A percentile compares a stretch with the other conserved stretches of the same genome.
Conservation (phyloP, 2,888 invertebrate genomes). For the Terebella lapidaria region DNA sequence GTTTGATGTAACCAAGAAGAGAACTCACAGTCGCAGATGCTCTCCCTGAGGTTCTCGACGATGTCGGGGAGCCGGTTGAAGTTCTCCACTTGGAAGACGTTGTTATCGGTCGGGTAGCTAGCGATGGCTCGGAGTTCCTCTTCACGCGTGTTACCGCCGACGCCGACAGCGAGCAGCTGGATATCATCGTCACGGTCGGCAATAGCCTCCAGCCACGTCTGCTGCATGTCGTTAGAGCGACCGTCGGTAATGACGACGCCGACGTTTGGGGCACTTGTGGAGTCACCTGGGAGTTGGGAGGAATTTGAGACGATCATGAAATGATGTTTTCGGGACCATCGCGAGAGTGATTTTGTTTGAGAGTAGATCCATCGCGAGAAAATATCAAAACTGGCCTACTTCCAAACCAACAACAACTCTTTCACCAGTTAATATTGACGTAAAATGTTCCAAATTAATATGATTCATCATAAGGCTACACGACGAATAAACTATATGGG, state of each 20-base stretch:
- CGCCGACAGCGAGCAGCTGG: conserved; percentile 10
- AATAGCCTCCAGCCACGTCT: conserved; percentile 11
- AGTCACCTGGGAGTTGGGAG: conserved; percentile 7
- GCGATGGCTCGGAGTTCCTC: conserved; percentile 12
- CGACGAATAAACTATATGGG: too few species aligned
- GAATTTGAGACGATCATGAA: too few species aligned
- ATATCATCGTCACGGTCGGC: conserved; percentile 6
- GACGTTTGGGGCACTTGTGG: conserved; percentile 4
- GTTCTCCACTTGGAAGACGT: conserved; percentile 5
- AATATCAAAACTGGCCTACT: too few species aligned
- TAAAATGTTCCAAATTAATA: too few species aligned
- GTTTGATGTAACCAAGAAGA: too few species aligned
- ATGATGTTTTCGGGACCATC: too few species aligned
- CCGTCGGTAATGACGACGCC: conserved; percentile 14
- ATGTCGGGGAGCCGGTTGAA: conserved; percentile 5
- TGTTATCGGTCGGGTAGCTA: conserved; percentile 8
- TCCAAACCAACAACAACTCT: too few species aligned
- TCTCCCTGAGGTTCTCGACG: neutral
- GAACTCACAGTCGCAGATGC: conserved; percentile 11
- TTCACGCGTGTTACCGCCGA: conserved; percentile 5
- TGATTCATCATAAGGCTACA: too few species aligned
- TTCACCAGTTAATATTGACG: too few species aligned
- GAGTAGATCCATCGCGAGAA: too few species aligned
- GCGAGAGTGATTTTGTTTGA: too few species aligned
- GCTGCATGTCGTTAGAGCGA: neutral